Evolutionary conservation across 37 sponge, comb jelly and placozoan species (phyloP).

Genomic region (Chondrosia reniformis): DNA sequence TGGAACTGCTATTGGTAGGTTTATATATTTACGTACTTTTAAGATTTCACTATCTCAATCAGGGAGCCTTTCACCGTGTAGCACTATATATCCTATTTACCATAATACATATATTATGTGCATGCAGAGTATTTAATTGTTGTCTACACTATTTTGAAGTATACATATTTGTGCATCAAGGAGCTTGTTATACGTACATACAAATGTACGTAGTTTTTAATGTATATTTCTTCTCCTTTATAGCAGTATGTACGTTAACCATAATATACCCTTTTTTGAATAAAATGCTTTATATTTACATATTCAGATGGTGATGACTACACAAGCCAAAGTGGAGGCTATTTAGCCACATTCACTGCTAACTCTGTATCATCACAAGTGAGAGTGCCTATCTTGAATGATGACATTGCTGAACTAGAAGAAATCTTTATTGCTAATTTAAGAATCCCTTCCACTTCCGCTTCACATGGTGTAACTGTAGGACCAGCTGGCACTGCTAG

Average conservation of each 20-base stretch:
- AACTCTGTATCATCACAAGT: background rate
- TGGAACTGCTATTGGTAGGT: slow-evolving; percentile 5
- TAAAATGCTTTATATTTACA: no score
- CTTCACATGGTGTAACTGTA: background rate
- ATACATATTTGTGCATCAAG: background rate
- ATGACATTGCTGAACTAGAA: slow-evolving; percentile 5
- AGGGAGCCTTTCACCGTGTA: no score
- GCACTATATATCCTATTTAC: background rate
- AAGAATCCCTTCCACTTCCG: background rate
- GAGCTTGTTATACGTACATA: background rate
- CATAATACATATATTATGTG: no score
- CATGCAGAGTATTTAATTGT: no score
- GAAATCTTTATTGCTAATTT: slow-evolving; percentile 21
- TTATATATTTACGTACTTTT: no score
- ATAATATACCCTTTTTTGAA: no score
- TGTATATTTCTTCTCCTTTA: background rate
- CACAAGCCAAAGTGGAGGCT: background rate
- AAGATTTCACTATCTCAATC: no score
- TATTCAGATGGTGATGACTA: slow-evolving; percentile 7
- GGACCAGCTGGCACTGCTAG: background rate
- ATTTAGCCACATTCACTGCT: background rate
- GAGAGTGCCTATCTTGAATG: slow-evolving; percentile 19
- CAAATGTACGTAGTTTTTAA: background rate
- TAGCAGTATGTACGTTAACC: no score
- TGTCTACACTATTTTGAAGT: background rate